These are phyloP conservation scores for Drosophila biarmipes DNA, from an alignment of 1,140 invertebrate species.

Conservation along the genomic window DNA sequence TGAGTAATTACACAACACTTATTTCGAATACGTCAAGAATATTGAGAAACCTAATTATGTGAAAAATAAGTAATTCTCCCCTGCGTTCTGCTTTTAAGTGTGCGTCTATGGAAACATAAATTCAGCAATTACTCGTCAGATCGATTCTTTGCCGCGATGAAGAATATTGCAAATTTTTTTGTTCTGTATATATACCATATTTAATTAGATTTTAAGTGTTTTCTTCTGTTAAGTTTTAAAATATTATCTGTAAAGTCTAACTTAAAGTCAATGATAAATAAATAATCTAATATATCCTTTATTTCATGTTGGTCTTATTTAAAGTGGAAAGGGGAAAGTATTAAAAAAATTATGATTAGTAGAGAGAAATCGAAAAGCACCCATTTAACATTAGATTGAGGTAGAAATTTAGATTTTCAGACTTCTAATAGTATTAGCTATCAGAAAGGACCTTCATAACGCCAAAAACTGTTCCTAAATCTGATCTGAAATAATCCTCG, in stretches of 20 bases:
- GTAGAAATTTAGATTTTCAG: no score
- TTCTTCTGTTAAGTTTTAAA: conserved; percentile 57
- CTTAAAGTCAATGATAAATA: conserved; percentile 52
- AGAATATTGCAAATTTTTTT: conserved; percentile 30
- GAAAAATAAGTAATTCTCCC: conserved; percentile 14
- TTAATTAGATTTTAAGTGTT: conserved; percentile 54
- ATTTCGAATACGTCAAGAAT: conserved; percentile 18
- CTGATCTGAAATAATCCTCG: no score
- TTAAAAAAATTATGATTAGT: background rate
- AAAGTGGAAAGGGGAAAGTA: background rate
- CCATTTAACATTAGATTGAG: no score
- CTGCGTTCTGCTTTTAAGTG: conserved; percentile 31
- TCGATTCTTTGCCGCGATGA: conserved; percentile 12
- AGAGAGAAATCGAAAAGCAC: no score
- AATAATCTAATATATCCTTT: conserved; percentile 50
- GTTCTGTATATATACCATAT: conserved; percentile 48
- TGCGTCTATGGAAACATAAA: conserved; percentile 25
- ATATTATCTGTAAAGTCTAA: conserved; percentile 57
- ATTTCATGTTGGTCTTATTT: background rate
- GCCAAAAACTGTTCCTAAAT: no score
- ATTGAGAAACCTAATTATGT: conserved; percentile 25
- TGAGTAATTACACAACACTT: conserved; percentile 15
- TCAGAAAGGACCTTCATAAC: no score
- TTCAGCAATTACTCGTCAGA: conserved; percentile 25
- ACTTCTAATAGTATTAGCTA: no score